Evolutionary conservation across 2,888 invertebrate genomes (phyloP), one percentile per base, ranked within the genome.

Genomic region (Dysmachus trigonus): DNA sequence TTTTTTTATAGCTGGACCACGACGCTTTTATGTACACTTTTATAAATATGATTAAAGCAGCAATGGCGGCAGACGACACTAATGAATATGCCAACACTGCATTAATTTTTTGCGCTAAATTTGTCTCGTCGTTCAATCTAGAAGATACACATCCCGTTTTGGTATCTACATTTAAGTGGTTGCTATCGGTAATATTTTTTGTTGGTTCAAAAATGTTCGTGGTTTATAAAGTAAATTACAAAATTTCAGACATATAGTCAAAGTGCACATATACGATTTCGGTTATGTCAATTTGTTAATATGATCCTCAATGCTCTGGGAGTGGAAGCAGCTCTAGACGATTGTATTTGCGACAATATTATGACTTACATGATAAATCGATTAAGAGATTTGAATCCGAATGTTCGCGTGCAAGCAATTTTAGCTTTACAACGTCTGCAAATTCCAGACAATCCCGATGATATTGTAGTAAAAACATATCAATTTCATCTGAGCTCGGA

Each of bases 341-440:
- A 96, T 91, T 93, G 94, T 31, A 92, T 97, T 4, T 97, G 95
- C 90, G 95, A 96, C 87, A 94, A 94, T 88, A 94, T 97, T 51
- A 93, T 95, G 85, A 93, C 93, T 31, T 94, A 94, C 82, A 96
- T 97, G 95, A 91, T 94, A 85, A 93, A 94, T 72, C 92, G 96
- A 38, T 90, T 95, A 0, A 93, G 96, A 92, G 98, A 98, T 90
- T 94, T 95, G 8, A 94, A 96, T 73, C 94, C 96, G 0, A 94
- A 94, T 81, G 96, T 98, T 2, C 93, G 98, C 27, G 95, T 95
- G 47, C 95, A 97, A 89, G 97, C 97, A 0, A 95, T 97, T 0
- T 91, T 94, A 35, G 96, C 97, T 0, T 92, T 98, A 62, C 95
- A 95, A 85, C 93, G 97, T 4, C 93, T 98, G 0, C 98, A 98